A percentile compares a stretch with the other conserved stretches of the same genome.
These are phyloP conservation scores for Macroramphosus scolopax DNA, from an alignment of 2,797 vertebrate genomes.

Conservation along the genomic window DNA sequence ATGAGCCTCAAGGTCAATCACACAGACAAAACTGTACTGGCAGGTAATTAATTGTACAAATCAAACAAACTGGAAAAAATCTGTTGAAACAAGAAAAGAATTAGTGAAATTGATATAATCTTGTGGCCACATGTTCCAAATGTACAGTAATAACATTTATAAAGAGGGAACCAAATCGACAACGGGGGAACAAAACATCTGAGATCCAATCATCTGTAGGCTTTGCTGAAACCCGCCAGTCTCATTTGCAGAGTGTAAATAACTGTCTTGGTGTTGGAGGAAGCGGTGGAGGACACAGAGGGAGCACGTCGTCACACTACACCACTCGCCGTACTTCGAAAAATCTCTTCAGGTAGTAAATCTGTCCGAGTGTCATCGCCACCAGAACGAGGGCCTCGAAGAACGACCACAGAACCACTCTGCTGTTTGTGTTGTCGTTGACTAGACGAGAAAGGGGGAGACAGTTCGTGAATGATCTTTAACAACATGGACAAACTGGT, in stretches of 20 bases:
- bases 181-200: constrained; percentile 52
- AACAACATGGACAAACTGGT: background rate
- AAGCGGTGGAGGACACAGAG: constrained; percentile 56
- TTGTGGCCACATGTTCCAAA: constrained; percentile 43
- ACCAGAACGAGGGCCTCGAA: constrained; percentile 98
- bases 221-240: constrained; percentile 61
- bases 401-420: constrained; percentile 99
- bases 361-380: constrained; percentile 99
- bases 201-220: constrained; percentile 46
- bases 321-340: constrained; percentile 99
- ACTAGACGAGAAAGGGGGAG: constrained; percentile 70
- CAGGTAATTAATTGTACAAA: constrained; percentile 19
- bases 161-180: constrained; percentile 42
- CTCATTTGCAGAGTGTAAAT: constrained; percentile 62
- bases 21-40: constrained; percentile 33
- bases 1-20: constrained; percentile 27
- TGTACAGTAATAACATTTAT: constrained; percentile 40
- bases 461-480: background rate
- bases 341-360: constrained; percentile 99
- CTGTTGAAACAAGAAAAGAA: constrained; percentile 14
- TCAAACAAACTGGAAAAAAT: constrained; percentile 27
- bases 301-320: constrained; percentile 67
- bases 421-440: constrained; percentile 99
- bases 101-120: constrained; percentile 32
- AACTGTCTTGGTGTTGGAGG: constrained; percentile 60